Conservation (phyloP, 2,113 vertebrate species). For the Athene cunicularia region DNA sequence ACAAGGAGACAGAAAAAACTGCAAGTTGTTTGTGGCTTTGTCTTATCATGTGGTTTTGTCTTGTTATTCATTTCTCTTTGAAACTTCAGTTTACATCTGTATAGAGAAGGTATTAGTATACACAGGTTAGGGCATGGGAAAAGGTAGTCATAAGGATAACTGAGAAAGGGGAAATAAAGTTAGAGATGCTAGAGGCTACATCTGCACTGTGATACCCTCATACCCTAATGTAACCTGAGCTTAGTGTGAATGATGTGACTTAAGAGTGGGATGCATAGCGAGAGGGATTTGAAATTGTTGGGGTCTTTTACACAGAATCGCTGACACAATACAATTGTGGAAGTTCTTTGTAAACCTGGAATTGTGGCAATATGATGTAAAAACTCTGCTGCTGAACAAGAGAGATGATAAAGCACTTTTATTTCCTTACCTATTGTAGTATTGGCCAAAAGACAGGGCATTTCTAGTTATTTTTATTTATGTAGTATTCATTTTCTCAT, state of each 20-base stretch:
- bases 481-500: neutral
- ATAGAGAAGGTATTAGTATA: neutral
- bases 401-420: neutral
- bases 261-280: neutral
- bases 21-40: neutral
- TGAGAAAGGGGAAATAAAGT: neutral
- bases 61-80: neutral
- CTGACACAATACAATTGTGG: neutral
- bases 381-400: neutral
- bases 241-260: neutral
- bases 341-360: neutral
- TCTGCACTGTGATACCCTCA: neutral
- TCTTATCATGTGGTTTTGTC: rapidly evolving
- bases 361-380: neutral
- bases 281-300: neutral
- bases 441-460: neutral
- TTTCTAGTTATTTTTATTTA: neutral
- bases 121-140: neutral
- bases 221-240: neutral
- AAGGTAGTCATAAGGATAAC: neutral
- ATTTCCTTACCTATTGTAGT: neutral
- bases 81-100: neutral
- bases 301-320: neutral
- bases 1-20: neutral
- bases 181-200: neutral